Base-by-base conservation (phyloP, 2,113 vertebrate genomes). In the Megaceryle maxima region DNA sequence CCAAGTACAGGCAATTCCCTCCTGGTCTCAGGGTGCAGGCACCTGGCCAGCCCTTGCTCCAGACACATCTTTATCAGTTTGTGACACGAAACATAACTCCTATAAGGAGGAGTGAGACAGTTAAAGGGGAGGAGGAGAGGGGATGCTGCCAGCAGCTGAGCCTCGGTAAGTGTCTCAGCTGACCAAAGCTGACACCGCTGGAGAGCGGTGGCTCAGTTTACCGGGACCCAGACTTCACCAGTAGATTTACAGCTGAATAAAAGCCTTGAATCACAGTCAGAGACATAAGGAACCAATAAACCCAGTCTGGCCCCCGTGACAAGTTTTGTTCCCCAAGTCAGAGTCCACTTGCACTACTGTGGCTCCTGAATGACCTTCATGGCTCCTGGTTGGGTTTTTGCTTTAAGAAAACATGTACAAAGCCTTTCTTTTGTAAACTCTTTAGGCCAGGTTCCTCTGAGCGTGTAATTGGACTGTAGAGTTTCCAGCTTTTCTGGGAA, bases 21-120 rank as follows among this genome's bases (percentile, higher is more conserved):
- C 62, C 62, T 16, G 13, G 29, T 16, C 31, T 75, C 3, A 3
- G 89, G 35, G 29, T 22, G 20, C 51, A 15, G 57, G 59, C 41
- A 29, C 14, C 28, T 4, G 20, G 53, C 10, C 87, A 66, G 35
- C 16, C 46, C 44, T 35, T 43, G 55, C 35, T 68, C 28, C 55
- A 60, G 33, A 17, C 13, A 29, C 46, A 22, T 31, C 46, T n/a
- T 51, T 4, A 53, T 19, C 63, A 69, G 50, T 20, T 6, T 11
- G 21, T 21, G 84, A 53, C 24, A 41, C 4, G 2, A 35, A 72
- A 24, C 7, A 3, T 0, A 63, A 21, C 7, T 18, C 60, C 39
- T 19, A 0, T 2, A 29, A 8, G 0, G 0, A 59, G 39, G 10
- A 12, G 13, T 0, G 2, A 37, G 55, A 3, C 5, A 33, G 29